Evolutionary conservation across 2,888 invertebrate genomes (phyloP), one percentile per base, ranked within the genome.

Genomic region (Acleris emargana): DNA sequence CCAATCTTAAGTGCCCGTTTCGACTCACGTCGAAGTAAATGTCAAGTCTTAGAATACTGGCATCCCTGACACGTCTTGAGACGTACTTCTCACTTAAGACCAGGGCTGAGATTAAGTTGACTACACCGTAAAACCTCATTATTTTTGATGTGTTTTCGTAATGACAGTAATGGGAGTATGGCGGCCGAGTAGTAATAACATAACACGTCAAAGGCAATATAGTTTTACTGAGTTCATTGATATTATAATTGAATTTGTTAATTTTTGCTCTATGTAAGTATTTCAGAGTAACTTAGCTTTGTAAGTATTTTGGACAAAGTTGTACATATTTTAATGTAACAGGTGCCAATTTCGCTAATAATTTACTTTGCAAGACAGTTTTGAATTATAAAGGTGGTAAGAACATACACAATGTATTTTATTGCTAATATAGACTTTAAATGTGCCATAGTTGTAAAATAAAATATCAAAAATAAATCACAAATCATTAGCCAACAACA

Each of bases 391-490:
- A n/a, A 43, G 16, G 6, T 43, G n/a, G 43, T n/a, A n/a, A n/a
- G 5, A 13, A 5, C 17, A 45, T 50, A 50, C 17, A 20, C 18
- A 22, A 5, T 50, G 45, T 28, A n/a, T 43, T 45, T 57, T 45
- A 13, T 11, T 17, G 47, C 47, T 49, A 49, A 38, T 32, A 58
- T 58, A 58, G 49, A 58, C 49, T 58, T 57, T 28, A 57, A 22
- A 57, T 45, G 57, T 57, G 57, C 57, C 57, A 57, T 57, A 57
- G 57, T 1, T n/a, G n/a, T 57, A 45, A 45, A 28, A n/a, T 22
- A 22, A 16, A 55, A 43, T 17, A 25, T 45, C 17, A 22, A 17
- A 57, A 57, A 25, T 11, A 20, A 45, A 25, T 5, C 16, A 22
- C 16, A 16, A 20, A 42, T 17, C 18, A 49, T 7, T 20, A 45